phyloP scores from a whole-genome alignment of 2,888 invertebrate genomes.

The Colostygia pectinataria region DNA sequence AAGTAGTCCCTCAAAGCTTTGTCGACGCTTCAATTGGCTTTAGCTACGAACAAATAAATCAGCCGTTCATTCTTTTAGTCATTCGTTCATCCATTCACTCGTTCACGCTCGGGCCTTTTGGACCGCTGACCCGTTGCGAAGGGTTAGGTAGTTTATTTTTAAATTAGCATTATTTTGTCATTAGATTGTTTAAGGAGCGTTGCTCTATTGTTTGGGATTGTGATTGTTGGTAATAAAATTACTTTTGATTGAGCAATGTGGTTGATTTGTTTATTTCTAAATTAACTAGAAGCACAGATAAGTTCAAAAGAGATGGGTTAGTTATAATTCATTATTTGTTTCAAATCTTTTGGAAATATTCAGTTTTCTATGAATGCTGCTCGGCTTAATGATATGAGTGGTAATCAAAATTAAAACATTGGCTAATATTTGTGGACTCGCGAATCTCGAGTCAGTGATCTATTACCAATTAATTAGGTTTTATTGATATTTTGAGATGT shows the following conservation, averaged over 20 bases:
- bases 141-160: slow-evolving; percentile 41
- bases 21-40: slow-evolving; percentile 61
- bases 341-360: no score
- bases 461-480: no score
- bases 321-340: not conserved
- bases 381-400: no score
- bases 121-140: slow-evolving; percentile 42
- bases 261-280: slow-evolving; percentile 14
- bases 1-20: slow-evolving; percentile 65
- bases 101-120: slow-evolving; percentile 38
- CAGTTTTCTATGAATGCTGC: no score
- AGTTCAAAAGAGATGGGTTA: not conserved
- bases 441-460: no score
- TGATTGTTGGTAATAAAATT: slow-evolving; percentile 19
- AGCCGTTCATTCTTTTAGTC: slow-evolving; percentile 61
- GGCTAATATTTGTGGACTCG: no score
- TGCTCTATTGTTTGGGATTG: slow-evolving; percentile 18
- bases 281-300: slow-evolving; percentile 1
- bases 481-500: no score
- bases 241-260: slow-evolving; percentile 13
- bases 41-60: slow-evolving; percentile 53
- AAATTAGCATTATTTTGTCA: slow-evolving; percentile 43
- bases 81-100: slow-evolving; percentile 48
- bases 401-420: no score
- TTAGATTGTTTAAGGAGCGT: slow-evolving; percentile 28